Evolutionary conservation across 2,113 vertebrate species (phyloP).

Genomic region (Stercorarius parasiticus): DNA sequence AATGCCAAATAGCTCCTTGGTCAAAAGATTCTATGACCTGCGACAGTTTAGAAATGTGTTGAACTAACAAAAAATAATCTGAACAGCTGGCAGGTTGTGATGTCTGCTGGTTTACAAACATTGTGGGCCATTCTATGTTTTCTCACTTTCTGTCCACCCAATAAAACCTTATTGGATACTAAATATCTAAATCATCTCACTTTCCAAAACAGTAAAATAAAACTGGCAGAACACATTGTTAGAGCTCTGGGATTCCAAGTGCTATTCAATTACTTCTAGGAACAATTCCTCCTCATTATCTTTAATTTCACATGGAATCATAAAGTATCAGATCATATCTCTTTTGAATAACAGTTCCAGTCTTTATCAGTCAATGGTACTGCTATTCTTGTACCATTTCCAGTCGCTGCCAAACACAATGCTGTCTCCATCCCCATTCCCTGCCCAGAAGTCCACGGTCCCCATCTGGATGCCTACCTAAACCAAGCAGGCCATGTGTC

Average conservation of each 20-base stretch:
- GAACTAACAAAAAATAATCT: background rate
- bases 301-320: background rate
- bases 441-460: background rate
- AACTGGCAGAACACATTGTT: background rate
- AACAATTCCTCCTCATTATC: background rate
- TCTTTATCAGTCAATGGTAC: background rate
- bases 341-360: background rate
- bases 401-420: background rate
- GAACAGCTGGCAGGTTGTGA: background rate
- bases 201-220: background rate
- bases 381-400: background rate
- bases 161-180: background rate
- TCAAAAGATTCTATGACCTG: background rate
- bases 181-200: background rate
- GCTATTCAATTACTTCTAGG: background rate
- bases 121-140: background rate
- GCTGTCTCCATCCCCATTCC: background rate
- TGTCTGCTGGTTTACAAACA: background rate
- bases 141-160: background rate
- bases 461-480: background rate
- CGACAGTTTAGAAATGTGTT: background rate
- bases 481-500: background rate
- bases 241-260: background rate
- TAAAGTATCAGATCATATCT: background rate
- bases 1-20: background rate